These are phyloP conservation scores for Drosophila algonquin DNA, from an alignment of 2,888 invertebrate species.

Conservation along the genomic window DNA sequence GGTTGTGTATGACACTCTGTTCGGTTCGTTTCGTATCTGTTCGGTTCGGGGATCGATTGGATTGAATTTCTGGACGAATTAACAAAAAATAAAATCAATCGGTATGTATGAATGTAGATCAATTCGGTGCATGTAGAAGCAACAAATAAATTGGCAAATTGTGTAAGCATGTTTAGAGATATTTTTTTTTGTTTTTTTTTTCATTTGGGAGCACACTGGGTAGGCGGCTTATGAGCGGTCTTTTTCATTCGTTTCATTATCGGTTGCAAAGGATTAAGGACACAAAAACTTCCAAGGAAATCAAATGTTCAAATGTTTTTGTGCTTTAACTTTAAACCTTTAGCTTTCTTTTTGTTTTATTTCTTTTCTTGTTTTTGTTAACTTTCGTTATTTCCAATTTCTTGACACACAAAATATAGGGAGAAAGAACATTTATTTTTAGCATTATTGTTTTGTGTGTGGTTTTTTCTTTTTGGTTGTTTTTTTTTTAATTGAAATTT, in stretches of 20 bases:
- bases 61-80: slow-evolving; percentile 29
- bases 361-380: slow-evolving; percentile 39
- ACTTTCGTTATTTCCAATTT: slow-evolving; percentile 70
- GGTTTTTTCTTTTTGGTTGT: slow-evolving; percentile 38
- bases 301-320: slow-evolving; percentile 54
- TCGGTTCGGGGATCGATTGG: slow-evolving; percentile 43
- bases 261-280: slow-evolving; percentile 54
- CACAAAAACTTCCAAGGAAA: slow-evolving; percentile 60
- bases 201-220: slow-evolving; percentile 83
- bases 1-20: slow-evolving; percentile 16
- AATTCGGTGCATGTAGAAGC: slow-evolving; percentile 16
- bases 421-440: slow-evolving; percentile 24
- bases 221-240: slow-evolving; percentile 84
- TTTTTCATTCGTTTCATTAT: slow-evolving; percentile 80
- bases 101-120: background rate
- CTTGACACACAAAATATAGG: slow-evolving; percentile 56
- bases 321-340: slow-evolving; percentile 9
- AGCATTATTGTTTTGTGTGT: slow-evolving; percentile 47
- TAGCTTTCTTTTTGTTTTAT: slow-evolving; percentile 45
- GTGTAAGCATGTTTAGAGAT: slow-evolving; percentile 46
- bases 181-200: slow-evolving; percentile 28
- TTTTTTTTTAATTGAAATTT: slow-evolving; percentile 51
- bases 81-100: background rate
- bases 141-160: slow-evolving; percentile 52
- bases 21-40: background rate